Percentiles rank a stretch among this genome's conserved stretches.
Evolutionary conservation across 2,888 invertebrate species (phyloP).

Genomic region (Microplitis deprimator): DNA sequence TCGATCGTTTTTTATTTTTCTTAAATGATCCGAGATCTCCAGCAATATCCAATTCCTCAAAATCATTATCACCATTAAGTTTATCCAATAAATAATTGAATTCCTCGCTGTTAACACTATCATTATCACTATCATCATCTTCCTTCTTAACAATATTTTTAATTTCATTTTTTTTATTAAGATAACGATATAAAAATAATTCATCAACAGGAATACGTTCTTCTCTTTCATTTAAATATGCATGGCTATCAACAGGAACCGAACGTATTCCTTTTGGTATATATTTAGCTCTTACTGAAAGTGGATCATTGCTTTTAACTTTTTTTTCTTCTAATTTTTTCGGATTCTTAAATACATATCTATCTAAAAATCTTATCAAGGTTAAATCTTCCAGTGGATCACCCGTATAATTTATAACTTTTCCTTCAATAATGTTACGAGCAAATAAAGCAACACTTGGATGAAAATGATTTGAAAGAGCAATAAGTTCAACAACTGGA

Average conservation of each 20-base stretch:
- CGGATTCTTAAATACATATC: conserved; percentile 96
- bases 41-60: conserved; percentile 76
- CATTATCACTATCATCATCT: conserved; percentile 71
- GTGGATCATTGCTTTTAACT: conserved; percentile 76
- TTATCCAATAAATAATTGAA: conserved; percentile 73
- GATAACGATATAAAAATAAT: conserved; percentile 82
- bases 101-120: conserved; percentile 72
- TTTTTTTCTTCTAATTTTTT: conserved; percentile 76
- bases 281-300: conserved; percentile 80
- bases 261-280: conserved; percentile 80
- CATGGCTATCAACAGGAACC: conserved; percentile 81
- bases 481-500: conserved; percentile 82
- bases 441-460: conserved; percentile 94
- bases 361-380: conserved; percentile 90
- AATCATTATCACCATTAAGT: conserved; percentile 61
- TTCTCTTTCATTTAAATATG: conserved; percentile 79
- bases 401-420: conserved; percentile 87
- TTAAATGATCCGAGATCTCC: conserved; percentile 68
- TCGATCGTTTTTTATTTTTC: conserved; percentile 60
- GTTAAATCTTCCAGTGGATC: conserved; percentile 96
- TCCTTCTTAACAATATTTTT: conserved; percentile 42
- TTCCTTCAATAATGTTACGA: conserved; percentile 81
- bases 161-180: conserved; percentile 54
- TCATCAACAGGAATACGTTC: conserved; percentile 92
- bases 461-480: conserved; percentile 86